Conservation (phyloP, 2,888 invertebrate genomes). For the Tryphoninae sp. region DNA sequence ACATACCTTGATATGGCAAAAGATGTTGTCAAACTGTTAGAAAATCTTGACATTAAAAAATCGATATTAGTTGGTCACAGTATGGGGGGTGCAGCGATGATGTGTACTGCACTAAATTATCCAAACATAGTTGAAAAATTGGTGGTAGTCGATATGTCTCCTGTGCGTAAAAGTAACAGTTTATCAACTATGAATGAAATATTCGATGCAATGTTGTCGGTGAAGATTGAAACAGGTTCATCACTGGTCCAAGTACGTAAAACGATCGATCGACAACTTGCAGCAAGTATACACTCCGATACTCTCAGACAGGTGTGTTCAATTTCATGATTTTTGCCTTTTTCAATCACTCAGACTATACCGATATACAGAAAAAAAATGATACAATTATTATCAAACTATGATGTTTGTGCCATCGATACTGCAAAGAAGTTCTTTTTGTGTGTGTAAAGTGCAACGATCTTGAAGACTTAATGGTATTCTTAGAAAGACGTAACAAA, state of each 20-base stretch:
- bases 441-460: no score
- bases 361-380: no score
- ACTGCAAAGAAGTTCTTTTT: no score
- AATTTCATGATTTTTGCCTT: neutral
- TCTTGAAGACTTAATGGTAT: no score
- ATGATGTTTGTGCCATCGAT: no score
- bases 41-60: constrained; percentile 85
- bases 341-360: neutral
- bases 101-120: constrained; percentile 90
- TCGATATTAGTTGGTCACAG: constrained; percentile 93
- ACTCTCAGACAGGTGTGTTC: constrained; percentile 82
- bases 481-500: neutral
- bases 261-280: constrained; percentile 86
- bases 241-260: constrained; percentile 88
- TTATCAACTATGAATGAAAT: constrained; percentile 85
- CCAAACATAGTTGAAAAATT: constrained; percentile 86
- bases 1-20: constrained; percentile 88
- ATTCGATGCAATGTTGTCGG: constrained; percentile 86
- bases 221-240: constrained; percentile 83
- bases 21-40: constrained; percentile 87
- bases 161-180: constrained; percentile 85
- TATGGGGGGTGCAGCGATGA: constrained; percentile 97
- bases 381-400: no score
- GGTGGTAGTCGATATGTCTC: constrained; percentile 88
- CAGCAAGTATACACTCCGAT: constrained; percentile 83